Evolutionary conservation across 2,888 invertebrate species (phyloP), one percentile per base, ranked within the genome.

Genomic region (Metacarcinus magister): DNA sequence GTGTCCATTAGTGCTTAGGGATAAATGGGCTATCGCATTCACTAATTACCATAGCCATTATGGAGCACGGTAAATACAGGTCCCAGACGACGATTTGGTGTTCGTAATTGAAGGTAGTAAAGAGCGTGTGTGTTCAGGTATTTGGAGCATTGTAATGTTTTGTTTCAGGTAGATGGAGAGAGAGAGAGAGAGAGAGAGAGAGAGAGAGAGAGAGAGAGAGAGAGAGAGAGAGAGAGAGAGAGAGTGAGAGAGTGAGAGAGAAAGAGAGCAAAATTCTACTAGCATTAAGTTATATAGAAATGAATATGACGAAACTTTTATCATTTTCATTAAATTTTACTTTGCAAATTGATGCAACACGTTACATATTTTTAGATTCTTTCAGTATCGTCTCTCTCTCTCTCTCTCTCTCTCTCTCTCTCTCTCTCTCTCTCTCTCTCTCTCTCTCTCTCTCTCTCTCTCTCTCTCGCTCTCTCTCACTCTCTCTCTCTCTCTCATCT

Each of bases 1-100:
- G 75, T 16, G 87, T 32, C 87, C 87, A 87, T 87, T 87, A 87
- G 87, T 87, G 39, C 39, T 87, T 39, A 87, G 87, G 87, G 87
- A 87, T 87, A 87, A 87, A 39, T 87, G 87, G 87, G 39, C 87
- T 87, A 87, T 87, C 87, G 87, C 87, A 87, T 87, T 87, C 87
- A 16, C 39, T 39, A 87, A 87, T 87, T 87, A 87, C 87, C 87
- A 87, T 87, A 87, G 87, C 87, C 87, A 87, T 87, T 87, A 87
- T 39, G 87, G 87, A 39, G 16, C 87, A 13, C 87, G 87, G 87
- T 87, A 87, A 87, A 87, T 87, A 87, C 87, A 87, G 39, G 87
- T 32, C 19, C 39, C 87, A 87, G 87, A 87, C 87, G 87, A n/a
- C 39, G 13, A 87, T 87, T 87, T 87, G 87, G 87, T 87, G 87